A percentile compares a stretch with the other conserved stretches of the same genome.
Evolutionary conservation across 2,888 invertebrate species (phyloP).

Genomic region (Scaptomyza polygonia): DNA sequence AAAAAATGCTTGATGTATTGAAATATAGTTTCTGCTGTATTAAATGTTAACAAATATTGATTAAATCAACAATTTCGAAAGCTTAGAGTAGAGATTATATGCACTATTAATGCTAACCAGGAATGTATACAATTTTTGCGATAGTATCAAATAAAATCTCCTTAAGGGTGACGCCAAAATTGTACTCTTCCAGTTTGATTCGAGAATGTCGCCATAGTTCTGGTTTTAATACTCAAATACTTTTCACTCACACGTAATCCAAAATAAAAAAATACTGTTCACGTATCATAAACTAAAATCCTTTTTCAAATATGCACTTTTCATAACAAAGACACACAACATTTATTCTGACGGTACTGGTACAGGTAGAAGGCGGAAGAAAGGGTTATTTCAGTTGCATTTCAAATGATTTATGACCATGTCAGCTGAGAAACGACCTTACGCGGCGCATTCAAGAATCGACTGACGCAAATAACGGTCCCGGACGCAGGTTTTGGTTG

Average conservation of each 20-base stretch:
- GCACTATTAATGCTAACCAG: too few relatives aligned
- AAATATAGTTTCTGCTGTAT: too few relatives aligned
- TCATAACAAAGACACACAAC: constrained; percentile 17
- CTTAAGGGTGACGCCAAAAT: neutral
- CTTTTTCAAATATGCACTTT: constrained; percentile 16
- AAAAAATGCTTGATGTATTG: too few relatives aligned
- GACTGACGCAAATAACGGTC: constrained; percentile 63
- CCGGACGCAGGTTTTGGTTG: constrained; percentile 3
- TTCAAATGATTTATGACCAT: constrained; percentile 60
- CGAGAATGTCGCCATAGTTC: neutral
- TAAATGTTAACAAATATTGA: too few relatives aligned
- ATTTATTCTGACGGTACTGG: constrained; percentile 8
- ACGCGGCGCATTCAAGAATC: too few relatives aligned
- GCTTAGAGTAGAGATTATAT: too few relatives aligned
- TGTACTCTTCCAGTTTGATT: neutral
- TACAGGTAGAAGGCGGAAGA: constrained; percentile 45
- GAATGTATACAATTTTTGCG: too few relatives aligned
- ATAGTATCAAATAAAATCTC: too few relatives aligned
- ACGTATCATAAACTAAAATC: constrained; percentile 17
- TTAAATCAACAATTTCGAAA: too few relatives aligned
- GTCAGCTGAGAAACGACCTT: too few relatives aligned
- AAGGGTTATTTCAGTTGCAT: constrained; percentile 52
- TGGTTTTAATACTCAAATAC: neutral
- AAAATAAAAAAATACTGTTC: neutral
- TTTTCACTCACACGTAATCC: neutral